Evolutionary conservation across 2,797 vertebrate genomes (phyloP), one percentile per base, ranked within the genome.

Genomic region (Decapterus maruadsi): DNA sequence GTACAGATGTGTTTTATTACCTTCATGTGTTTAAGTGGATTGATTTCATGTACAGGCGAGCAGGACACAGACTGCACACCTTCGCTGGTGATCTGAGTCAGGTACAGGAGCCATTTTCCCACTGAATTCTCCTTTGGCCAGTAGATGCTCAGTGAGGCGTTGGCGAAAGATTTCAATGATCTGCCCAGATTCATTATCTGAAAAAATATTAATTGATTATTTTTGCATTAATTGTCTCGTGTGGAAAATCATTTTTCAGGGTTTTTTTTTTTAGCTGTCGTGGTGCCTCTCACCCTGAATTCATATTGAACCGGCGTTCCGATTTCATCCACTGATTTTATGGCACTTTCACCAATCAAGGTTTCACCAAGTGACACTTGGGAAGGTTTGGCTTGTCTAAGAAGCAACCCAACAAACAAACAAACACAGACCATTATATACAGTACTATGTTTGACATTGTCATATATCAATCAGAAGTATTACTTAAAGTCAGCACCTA

Each of bases 141-240:
- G 17, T 93, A 88, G 85, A 99, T 96, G 76, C 96, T 96, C 70
- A 98, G 89, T 22, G 96, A 96, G 13, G 94, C 96, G 0, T 95
- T 96, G 68, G 96, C 94, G 2, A 98, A 96, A 61, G 95, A 95
- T 92, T 96, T 97, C 72, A 99, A 95, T 14, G 97, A 95, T 59
- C 94, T 95, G 20, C 97, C 97, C 84, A 97, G 89, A 88, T 98
- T 98, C 63, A 92, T 96, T 65, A 99, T 95, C 98, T 99, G 90
- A 61, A 60, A 71, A 71, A 79, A 38, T 1, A 61, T 5, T 63
- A 1, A 48, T 3, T 8, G 1, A 38, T 11, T 13, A n/a, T 4
- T 34, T 34, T 5, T 26, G n/a, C 26, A 26, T 26, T 3, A 34
- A 34, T 34, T 34, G 6, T 34, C 31, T 34, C 14, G 4, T 36